A percentile compares a stretch with the other conserved stretches of the same genome.
These are phyloP conservation scores for Rousettus madagascariensis DNA, from an alignment of 2,797 vertebrate species.

Conservation along the genomic window DNA sequence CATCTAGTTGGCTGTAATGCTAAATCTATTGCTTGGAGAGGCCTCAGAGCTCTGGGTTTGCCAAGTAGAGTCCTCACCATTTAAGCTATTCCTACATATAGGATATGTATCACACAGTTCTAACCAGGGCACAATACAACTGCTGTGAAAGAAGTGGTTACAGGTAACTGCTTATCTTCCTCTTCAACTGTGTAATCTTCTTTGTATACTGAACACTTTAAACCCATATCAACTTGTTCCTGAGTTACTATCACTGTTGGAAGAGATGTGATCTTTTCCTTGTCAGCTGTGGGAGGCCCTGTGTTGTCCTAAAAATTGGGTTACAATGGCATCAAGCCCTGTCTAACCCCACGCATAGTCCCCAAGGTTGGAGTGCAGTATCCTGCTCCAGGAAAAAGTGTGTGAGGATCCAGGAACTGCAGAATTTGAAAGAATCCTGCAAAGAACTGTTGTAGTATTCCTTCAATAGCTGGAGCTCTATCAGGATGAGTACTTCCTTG, in stretches of 20 bases:
- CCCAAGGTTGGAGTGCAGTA: slow-evolving; percentile 97
- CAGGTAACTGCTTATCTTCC: slow-evolving; percentile 94
- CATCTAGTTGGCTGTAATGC: slow-evolving; percentile 91
- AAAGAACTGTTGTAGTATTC: slow-evolving; percentile 97
- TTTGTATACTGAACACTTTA: slow-evolving; percentile 98
- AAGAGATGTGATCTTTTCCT: slow-evolving; percentile 95
- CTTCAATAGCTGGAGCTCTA: slow-evolving; percentile 95
- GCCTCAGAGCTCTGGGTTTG: slow-evolving; percentile 87
- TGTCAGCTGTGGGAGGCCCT: slow-evolving; percentile 95
- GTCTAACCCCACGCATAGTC: slow-evolving; percentile 99
- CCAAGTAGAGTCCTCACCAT: slow-evolving; percentile 92
- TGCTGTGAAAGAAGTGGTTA: slow-evolving; percentile 97
- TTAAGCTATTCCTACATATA: slow-evolving; percentile 97
- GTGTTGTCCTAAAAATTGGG: slow-evolving; percentile 98
- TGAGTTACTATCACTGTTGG: slow-evolving; percentile 95
- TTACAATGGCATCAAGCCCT: slow-evolving; percentile 97
- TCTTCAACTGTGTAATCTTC: slow-evolving; percentile 94
- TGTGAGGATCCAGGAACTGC: slow-evolving; percentile 91
- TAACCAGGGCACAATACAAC: slow-evolving; percentile 98
- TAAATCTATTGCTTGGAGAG: slow-evolving; percentile 85
- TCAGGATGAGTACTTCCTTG: slow-evolving; percentile 93
- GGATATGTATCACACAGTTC: slow-evolving; percentile 99
- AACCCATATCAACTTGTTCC: slow-evolving; percentile 93
- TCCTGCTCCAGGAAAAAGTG: slow-evolving; percentile 95
- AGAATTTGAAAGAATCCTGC: slow-evolving; percentile 90